These are phyloP conservation scores for Drosophila nigrodunni DNA, from an alignment of 1,140 invertebrate genomes.

Conservation along the genomic window DNA sequence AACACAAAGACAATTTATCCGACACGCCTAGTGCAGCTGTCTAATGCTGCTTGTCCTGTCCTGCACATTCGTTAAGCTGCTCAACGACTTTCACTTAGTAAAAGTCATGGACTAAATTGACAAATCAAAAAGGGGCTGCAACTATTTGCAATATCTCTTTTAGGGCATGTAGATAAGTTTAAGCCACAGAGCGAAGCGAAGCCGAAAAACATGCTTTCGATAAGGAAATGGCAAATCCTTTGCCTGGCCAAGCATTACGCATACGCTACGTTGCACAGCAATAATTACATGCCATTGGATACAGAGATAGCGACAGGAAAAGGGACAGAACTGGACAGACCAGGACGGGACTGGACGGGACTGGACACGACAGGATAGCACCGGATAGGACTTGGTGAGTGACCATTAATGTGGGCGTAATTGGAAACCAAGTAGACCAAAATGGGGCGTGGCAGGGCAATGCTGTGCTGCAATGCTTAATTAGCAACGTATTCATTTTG, in stretches of 20 bases:
- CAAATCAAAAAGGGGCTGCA: slow-evolving; percentile 60
- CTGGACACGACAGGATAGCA: slow-evolving; percentile 15
- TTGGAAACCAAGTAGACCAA: slow-evolving; percentile 65
- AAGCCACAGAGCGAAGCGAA: slow-evolving; percentile 16
- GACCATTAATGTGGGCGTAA: slow-evolving; percentile 81
- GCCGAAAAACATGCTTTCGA: slow-evolving; percentile 49
- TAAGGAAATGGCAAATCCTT: slow-evolving; percentile 46
- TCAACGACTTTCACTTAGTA: background rate
- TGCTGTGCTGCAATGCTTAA: slow-evolving; percentile 63
- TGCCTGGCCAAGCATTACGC: slow-evolving; percentile 76
- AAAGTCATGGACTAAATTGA: slow-evolving; percentile 45
- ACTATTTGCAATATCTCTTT: slow-evolving; percentile 50
- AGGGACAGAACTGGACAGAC: slow-evolving; percentile 6
- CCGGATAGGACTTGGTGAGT: slow-evolving; percentile 38
- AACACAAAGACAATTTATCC: background rate
- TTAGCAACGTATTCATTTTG: slow-evolving; percentile 80
- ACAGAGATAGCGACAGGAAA: slow-evolving; percentile 15
- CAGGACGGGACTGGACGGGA: slow-evolving; percentile 6
- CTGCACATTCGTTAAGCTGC: background rate
- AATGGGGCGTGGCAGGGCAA: background rate
- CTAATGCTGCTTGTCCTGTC: background rate
- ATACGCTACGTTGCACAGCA: slow-evolving; percentile 80
- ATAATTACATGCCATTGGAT: slow-evolving; percentile 83
- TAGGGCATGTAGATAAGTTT: slow-evolving; percentile 30
- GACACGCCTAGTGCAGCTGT: slow-evolving; percentile 5